Evolutionary conservation across 1,140 invertebrate species (phyloP), one percentile per base, ranked within the genome.

Genomic region (Ctenoplectra terminalis): DNA sequence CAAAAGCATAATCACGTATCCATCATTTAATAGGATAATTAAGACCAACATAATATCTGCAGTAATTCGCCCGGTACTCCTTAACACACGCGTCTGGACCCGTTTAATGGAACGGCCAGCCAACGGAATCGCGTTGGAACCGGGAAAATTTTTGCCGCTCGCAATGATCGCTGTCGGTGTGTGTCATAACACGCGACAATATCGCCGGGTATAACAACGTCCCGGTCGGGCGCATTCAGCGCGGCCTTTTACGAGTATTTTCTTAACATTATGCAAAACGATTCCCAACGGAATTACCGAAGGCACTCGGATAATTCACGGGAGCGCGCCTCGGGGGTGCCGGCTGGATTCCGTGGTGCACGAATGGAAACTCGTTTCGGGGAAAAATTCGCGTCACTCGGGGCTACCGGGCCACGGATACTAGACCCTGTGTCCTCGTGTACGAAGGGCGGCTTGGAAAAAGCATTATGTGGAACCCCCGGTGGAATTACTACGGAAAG

Each of bases 251-350:
- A 82, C 75, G 58, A 64, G 82, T 81, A 82, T 88, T 88, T 88
- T 87, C 86, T 87, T 88, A 88, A 85, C 79, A 77, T 88, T 87
- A 88, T 88, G 87, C 86, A 87, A 87, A 87, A 88, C 78, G 86
- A 88, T 88, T 87, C 87, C 86, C 83, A 34, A 23, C 50, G 83
- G 87, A 82, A 87, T 87, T 87, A 82, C 83, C 86, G 66, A 64
- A 78, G 79, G 66, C 81, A 76, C 73, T 85, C 78, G 74, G 80
- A 85, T 88, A 88, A 88, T 87, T 87, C 83, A 84, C 76, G 40
- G 75, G 50, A 67, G 82, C 64, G 48, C 52, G 85, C 83, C 87
- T 85, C 79, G 72, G 87, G 86, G 85, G 81, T 80, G 69, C 63
- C 70, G 40, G 50, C 34, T 56, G 46, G 77, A 73, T 83, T 81